A percentile compares a stretch with the other conserved stretches of the same genome.
Evolutionary conservation across 2,888 invertebrate species (phyloP).

Genomic region (Apotomis betuletana): DNA sequence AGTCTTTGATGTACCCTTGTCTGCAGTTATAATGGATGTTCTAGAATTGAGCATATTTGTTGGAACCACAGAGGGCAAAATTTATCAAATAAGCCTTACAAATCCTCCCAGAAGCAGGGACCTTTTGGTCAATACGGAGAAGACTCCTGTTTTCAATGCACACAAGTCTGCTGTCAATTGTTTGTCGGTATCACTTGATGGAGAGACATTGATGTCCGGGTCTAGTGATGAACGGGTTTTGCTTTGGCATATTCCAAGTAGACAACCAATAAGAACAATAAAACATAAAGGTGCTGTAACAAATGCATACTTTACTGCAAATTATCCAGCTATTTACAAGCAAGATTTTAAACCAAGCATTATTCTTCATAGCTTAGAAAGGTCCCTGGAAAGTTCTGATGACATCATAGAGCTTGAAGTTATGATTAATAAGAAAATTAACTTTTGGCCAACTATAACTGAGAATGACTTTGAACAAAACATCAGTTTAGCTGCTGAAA

Average conservation of each 20-base stretch:
- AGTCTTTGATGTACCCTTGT: conserved; percentile 88
- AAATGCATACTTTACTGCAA: conserved; percentile 86
- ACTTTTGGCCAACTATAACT: conserved; percentile 71
- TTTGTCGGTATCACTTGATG: conserved; percentile 88
- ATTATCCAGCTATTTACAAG: conserved; percentile 84
- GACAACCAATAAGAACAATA: conserved; percentile 88
- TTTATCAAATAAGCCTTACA: conserved; percentile 87
- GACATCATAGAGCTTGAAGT: conserved; percentile 74
- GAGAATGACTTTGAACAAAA: conserved; percentile 28
- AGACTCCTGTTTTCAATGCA: conserved; percentile 83
- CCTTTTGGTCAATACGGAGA: conserved; percentile 84
- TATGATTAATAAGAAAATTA: conserved; percentile 64
- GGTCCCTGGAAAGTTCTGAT: conserved; percentile 83
- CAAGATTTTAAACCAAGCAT: conserved; percentile 83
- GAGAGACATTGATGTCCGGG: conserved; percentile 89
- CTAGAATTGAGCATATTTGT: conserved; percentile 89
- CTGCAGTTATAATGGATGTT: conserved; percentile 87
- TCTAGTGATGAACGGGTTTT: conserved; percentile 89
- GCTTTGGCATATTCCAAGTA: conserved; percentile 91
- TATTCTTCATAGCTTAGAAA: conserved; percentile 85
- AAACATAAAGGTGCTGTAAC: conserved; percentile 89
- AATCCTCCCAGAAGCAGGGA: conserved; percentile 87
- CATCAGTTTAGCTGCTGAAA: conserved; percentile 5
- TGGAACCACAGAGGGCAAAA: conserved; percentile 88
- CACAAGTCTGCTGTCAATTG: conserved; percentile 88